A percentile compares a stretch with the other conserved stretches of the same genome.
Evolutionary conservation across 2,113 vertebrate genomes (phyloP).

Genomic region (Tetraodon nigroviridis): DNA sequence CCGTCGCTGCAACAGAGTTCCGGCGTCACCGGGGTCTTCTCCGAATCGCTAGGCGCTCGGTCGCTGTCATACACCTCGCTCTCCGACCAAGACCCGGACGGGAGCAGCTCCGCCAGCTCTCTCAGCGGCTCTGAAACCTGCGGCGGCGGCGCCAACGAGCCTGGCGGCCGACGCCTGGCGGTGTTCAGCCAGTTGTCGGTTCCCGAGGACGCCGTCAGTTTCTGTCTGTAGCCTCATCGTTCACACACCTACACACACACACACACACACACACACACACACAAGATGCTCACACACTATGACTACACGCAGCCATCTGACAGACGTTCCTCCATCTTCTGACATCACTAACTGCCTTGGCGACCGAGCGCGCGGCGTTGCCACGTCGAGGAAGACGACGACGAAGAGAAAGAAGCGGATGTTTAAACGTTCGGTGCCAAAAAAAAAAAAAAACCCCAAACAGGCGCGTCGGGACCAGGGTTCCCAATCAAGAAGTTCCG

Average conservation of each 20-base stretch:
- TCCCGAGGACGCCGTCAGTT: slow-evolving; percentile 61
- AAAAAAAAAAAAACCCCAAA: slow-evolving; percentile 6
- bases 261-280: slow-evolving; percentile 2
- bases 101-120: slow-evolving; percentile 77
- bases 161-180: slow-evolving; percentile 70
- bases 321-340: slow-evolving; percentile 3
- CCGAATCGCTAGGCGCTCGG: slow-evolving; percentile 48
- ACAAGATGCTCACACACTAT: neutral
- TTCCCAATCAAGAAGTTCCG: neutral
- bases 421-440: slow-evolving; percentile 14
- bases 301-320: slow-evolving; percentile 1
- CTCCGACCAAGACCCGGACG: slow-evolving; percentile 78
- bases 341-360: slow-evolving; percentile 10
- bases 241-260: neutral
- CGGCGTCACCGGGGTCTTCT: neutral
- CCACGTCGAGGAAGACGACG: too few relatives aligned
- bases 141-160: slow-evolving; percentile 67
- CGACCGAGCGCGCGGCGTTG: too few relatives aligned
- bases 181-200: slow-evolving; percentile 88
- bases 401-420: neutral
- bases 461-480: slow-evolving; percentile 5
- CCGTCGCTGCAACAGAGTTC: slow-evolving; percentile 57
- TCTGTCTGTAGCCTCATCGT: slow-evolving; percentile 50
- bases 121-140: slow-evolving; percentile 80
- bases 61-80: slow-evolving; percentile 82